phyloP scores from a whole-genome alignment of 2,888 invertebrate species.

The Himalopsyche tibetana region DNA sequence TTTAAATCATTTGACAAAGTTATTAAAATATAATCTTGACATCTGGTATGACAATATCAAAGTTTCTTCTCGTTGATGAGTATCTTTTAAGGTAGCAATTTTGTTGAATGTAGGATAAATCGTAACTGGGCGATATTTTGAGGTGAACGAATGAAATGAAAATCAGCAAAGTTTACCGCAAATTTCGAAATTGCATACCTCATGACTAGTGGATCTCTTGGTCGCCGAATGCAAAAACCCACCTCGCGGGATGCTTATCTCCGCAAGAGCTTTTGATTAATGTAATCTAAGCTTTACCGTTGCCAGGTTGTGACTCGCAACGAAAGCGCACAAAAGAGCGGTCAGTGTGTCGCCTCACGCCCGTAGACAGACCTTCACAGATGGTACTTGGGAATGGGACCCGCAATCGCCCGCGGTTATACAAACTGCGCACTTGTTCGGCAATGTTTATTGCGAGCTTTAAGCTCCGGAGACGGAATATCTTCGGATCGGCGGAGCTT shows the following conservation, averaged over 20 bases:
- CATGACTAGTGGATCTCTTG: background rate
- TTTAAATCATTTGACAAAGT: too few relatives aligned
- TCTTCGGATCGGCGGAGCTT: slow-evolving; percentile 32
- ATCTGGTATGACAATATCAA: too few relatives aligned
- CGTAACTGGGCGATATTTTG: too few relatives aligned
- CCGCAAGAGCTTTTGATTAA: slow-evolving; percentile 49
- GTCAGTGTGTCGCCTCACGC: slow-evolving; percentile 59
- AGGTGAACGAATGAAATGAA: too few relatives aligned
- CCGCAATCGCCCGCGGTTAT: background rate
- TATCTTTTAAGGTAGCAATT: too few relatives aligned
- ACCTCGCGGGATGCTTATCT: slow-evolving; percentile 47
- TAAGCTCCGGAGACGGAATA: slow-evolving; percentile 16
- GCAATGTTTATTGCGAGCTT: slow-evolving; percentile 35
- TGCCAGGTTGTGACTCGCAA: slow-evolving; percentile 28
- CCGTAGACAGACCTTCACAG: slow-evolving; percentile 28
- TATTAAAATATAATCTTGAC: too few relatives aligned
- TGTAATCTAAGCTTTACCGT: slow-evolving; percentile 59
- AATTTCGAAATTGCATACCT: background rate
- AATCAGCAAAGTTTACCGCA: background rate
- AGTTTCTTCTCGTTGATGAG: too few relatives aligned
- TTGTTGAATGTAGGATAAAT: too few relatives aligned
- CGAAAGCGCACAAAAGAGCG: slow-evolving; percentile 49
- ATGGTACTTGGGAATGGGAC: slow-evolving; percentile 16
- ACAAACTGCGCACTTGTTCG: background rate
- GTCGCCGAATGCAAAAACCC: slow-evolving; percentile 11